Base-by-base conservation (phyloP, 1,140 invertebrate genomes). In the Aphidius ervi region DNA sequence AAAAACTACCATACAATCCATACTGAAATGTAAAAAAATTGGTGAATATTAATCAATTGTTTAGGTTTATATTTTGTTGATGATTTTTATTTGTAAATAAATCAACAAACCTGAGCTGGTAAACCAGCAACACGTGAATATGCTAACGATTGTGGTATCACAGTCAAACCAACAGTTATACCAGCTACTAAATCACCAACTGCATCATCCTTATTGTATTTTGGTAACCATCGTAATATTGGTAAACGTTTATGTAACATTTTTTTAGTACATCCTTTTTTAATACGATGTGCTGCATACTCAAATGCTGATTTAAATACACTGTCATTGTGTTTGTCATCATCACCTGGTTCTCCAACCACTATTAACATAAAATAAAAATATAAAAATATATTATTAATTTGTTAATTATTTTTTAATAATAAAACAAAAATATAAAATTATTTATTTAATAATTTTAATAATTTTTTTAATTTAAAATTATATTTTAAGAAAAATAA, bases 1-100 rank as follows among this genome's bases (percentile, higher is more conserved):
- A 77, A 77, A 97, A 97, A 0, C 93, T 93, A 23, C 91, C 88
- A 74, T 97, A 97, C 1, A 97, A 81, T 52, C 94, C 95, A 76
- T 92, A 89, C 87, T 94, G 82, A 10, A 77, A 78, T 48, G n/a
- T 60, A 54, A 42, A 62, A 20, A 23, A 10, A 50, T 46, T 48
- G 4, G 7, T 42, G 7, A 39, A 16, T 58, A 41, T 49, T 45
- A 49, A 57, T 54, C 2, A 9, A 48, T 48, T n/a, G 16, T n/a
- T 5, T 6, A 47, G 5, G 16, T n/a, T 2, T n/a, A 10, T 48
- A 1, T 10, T 20, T n/a, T n/a, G 6, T 10, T n/a, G 6, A n/a
- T 48, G 6, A 47, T n/a, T 20, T n/a, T n/a, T n/a, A n/a, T n/a
- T 9, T 6, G 5, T 10, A 48, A 37, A 46, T 58, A 37, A 10